Base-by-base conservation (phyloP, 2,888 invertebrate species). In the Mesorhabditis spiculigera region DNA sequence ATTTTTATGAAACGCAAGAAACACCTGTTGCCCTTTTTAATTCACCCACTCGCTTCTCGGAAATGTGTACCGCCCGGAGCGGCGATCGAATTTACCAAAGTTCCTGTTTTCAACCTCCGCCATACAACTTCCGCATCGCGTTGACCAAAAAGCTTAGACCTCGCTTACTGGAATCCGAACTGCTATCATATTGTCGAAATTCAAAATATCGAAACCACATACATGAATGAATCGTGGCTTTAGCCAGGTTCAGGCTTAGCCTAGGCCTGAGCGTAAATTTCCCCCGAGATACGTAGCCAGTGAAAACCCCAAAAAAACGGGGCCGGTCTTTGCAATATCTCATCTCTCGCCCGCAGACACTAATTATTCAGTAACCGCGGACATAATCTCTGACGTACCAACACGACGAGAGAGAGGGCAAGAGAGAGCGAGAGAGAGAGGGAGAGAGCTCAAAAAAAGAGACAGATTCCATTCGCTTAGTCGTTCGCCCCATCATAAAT, bases 321-420 rank as follows among this genome's bases (percentile, higher is more conserved):
- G 41, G 66, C 28, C 41, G 43, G 58, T 71, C 66, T 68, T 71
- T 71, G 68, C 68, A 63, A 68, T 66, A 71, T 66, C 28, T 43
- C 63, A 62, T 67, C 69, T 61, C 58, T 66, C 66, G 69, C 65
- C 58, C 45, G 5, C 42, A 43, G 13, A 13, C 16, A 5, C 58
- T 67, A 63, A 70, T 67, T 70, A 67, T 70, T 70, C 67, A 67
- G 58, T 67, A 67, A 70, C 67, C 67, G 67, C 70, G 64, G 63
- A 66, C 68, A 67, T 68, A 66, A 66, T 68, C 68, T 71, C 58
- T 63, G 69, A 70, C 65, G 71, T 68, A 68, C 68, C 71, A 71
- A 71, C 68, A 68, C 68, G 68, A 67, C 64, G 41, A 64, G 45
- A 16, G 45, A 69, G 43, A 66, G 43, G 61, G 16, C 45, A 8